Base-by-base conservation (phyloP, 2,113 vertebrate species). In the Edolisoma coerulescens region DNA sequence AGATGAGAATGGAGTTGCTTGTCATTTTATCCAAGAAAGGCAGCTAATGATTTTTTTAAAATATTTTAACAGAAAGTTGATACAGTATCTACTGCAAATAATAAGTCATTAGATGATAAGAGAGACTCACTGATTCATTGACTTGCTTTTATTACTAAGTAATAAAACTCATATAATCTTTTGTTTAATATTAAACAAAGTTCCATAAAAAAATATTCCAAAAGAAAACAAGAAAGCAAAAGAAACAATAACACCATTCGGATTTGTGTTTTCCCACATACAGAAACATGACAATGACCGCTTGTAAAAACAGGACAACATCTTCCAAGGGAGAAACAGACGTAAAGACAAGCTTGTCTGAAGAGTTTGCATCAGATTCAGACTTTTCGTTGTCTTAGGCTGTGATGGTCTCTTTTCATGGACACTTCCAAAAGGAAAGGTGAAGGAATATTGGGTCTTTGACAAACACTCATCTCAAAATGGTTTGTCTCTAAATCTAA, bases 51-150 rank as follows among this genome's bases (percentile, higher is more conserved):
- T 74, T 79, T 60, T 71, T 73, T 68, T 17, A 2, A 1, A 22
- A 22, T 56, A 59, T 76, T 90, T 95, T 80, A 93, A 84, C 81
- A 91, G 61, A 71, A 90, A 76, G 26, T 39, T 88, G 41, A 95
- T 83, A 79, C 8, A 39, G 12, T 82, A 95, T 87, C 67, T 86
- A 83, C 39, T 24, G 70, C 59, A 96, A 96, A 94, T 90, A 93
- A 79, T 65, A 90, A 33, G 59, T 90, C 47, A 76, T 63, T 74
- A 61, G 26, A 73, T 21, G 26, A 50, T 71, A 87, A 82, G 49
- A 90, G 39, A 64, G 28, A 78, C 30, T 84, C 50, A 52, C 61
- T 60, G 49, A 83, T 56, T 81, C 87, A 82, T 12, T 78, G 30
- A 87, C n/a, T 90, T 73, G 60, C 76, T 75, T 89, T 89, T 75